Conservation (phyloP, 2,113 vertebrate genomes). For the Pseudopodoces humilis region DNA sequence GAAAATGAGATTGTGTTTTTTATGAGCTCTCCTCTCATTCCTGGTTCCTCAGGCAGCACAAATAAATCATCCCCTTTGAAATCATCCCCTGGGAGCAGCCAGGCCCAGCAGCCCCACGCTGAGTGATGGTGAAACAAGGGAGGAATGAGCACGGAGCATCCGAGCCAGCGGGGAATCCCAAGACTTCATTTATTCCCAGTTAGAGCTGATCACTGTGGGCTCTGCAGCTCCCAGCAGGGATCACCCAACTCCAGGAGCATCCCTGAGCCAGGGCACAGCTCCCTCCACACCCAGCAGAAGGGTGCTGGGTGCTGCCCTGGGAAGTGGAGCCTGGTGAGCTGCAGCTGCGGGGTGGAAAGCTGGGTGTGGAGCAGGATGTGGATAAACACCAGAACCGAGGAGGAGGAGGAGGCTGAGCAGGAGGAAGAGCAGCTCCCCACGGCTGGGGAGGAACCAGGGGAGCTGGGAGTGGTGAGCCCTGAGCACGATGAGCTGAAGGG, state of each 20-base stretch:
- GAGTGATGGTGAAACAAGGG: neutral
- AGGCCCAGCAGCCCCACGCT: neutral
- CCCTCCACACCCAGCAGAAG: neutral
- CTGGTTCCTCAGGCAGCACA: neutral
- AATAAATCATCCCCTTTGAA: neutral
- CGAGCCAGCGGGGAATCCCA: neutral
- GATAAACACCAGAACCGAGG: neutral
- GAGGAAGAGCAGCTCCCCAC: neutral
- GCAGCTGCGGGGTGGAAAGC: accelerated
- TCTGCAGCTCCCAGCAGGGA: neutral
- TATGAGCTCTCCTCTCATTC: neutral
- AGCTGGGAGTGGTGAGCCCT: accelerated
- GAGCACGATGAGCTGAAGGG: neutral
- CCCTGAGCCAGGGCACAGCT: neutral
- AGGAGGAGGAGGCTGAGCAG: neutral
- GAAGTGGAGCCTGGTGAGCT: neutral
- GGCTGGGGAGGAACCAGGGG: neutral
- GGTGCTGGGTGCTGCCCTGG: neutral
- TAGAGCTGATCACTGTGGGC: neutral
- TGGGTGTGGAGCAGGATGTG: neutral
- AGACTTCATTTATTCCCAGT: neutral
- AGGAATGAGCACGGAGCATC: accelerated
- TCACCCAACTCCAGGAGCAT: accelerated
- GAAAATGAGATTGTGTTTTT: neutral
- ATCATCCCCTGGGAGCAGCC: neutral